Evolutionary conservation across 1,140 invertebrate genomes (phyloP).

Genomic region (Caerostris extrusa): DNA sequence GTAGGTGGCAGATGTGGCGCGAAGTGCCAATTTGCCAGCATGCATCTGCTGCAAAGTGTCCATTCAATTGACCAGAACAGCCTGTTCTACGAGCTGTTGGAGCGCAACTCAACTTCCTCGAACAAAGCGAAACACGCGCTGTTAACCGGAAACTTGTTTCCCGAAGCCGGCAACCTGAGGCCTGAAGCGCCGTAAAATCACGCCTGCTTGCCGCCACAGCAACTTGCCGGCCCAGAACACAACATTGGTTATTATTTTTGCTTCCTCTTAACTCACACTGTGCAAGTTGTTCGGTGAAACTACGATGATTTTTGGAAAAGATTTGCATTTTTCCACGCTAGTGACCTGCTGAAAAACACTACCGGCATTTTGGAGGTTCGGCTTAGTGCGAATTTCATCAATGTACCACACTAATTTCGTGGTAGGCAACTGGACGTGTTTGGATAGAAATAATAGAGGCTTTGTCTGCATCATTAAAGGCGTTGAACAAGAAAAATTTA

Average conservation of each 20-base stretch:
- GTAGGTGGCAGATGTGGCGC: too few relatives aligned
- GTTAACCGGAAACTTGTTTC: too few relatives aligned
- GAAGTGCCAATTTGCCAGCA: too few relatives aligned
- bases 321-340: neutral
- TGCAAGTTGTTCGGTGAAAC: neutral
- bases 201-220: neutral
- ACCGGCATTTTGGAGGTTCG: neutral
- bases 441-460: neutral
- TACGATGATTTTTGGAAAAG: neutral
- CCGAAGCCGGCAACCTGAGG: too few relatives aligned
- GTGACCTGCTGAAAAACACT: neutral
- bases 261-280: neutral
- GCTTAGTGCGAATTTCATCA: neutral
- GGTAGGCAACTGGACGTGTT: neutral
- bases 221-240: neutral
- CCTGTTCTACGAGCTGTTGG: neutral
- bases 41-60: neutral
- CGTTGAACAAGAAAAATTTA: too few relatives aligned
- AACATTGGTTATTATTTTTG: neutral
- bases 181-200: too few relatives aligned
- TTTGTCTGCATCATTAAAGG: neutral
- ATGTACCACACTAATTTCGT: neutral
- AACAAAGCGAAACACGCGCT: too few relatives aligned
- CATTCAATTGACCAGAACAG: neutral
- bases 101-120: neutral